Evolutionary conservation across 2,113 vertebrate species (phyloP), one percentile per base, ranked within the genome.

Genomic region (Hoplias malabaricus): DNA sequence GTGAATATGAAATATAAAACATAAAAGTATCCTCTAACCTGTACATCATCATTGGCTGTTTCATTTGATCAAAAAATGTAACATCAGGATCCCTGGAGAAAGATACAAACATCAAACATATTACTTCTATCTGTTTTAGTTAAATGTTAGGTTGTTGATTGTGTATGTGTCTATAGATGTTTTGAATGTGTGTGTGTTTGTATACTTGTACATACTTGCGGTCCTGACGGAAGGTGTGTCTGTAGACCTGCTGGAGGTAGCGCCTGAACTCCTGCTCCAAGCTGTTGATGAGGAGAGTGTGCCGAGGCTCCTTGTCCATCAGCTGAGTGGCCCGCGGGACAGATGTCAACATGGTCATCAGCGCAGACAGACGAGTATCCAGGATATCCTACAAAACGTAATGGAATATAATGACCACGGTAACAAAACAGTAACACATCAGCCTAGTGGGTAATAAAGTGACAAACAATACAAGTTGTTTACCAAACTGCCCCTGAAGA

Each of bases 11-110:
- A n/a, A n/a, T n/a, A n/a, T n/a, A n/a, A n/a, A n/a, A n/a, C n/a
- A n/a, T n/a, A n/a, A n/a, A n/a, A n/a, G n/a, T n/a, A n/a, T n/a
- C 10, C n/a, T 72, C 74, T 70, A 25, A 89, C 93, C 92, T 93
- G 87, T 93, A 90, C 91, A 93, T 92, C 77, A 88, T 91, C 75
- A 93, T 27, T 1, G 86, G 87, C 50, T 92, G 92, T 34, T 86
- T 90, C 92, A 93, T 93, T 85, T 93, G 92, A 75, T 93, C 92
- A 77, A 89, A 93, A 76, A 94, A 93, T 1, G 86, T 92, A 13
- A 93, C 84, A 12, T 93, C 92, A 57, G 92, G 92, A 43, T 93
- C 90, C 73, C 92, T 94, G 14, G 14, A 53, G n/a, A 67, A 67
- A 38, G 42, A 25, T 19, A 43, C 29, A 11, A 57, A 59, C 53